Evolutionary conservation across 2,113 vertebrate genomes (phyloP).

Genomic region (Dipodomys spectabilis): DNA sequence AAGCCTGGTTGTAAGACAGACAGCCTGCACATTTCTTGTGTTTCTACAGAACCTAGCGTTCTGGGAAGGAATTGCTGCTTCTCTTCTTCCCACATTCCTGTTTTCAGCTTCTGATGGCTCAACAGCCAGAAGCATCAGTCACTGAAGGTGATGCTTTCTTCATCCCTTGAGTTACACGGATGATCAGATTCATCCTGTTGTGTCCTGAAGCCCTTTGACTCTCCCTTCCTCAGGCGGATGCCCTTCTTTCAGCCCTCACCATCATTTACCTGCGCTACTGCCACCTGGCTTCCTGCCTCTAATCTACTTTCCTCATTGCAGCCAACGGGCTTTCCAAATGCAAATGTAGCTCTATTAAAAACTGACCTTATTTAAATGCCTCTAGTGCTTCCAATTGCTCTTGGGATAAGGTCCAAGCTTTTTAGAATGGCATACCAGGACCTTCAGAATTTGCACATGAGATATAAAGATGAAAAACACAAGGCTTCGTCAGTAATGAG

Average conservation of each 20-base stretch:
- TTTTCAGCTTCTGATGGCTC: neutral
- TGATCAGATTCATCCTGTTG: neutral
- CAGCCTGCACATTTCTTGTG: neutral
- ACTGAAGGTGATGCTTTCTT: neutral
- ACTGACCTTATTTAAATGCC: slow-evolving; percentile 79
- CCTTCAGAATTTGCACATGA: slow-evolving; percentile 64
- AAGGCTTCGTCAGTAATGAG: neutral
- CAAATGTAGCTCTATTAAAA: slow-evolving; percentile 81
- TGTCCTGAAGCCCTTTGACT: neutral
- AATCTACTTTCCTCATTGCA: slow-evolving; percentile 76
- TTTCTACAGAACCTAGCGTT: slow-evolving; percentile 11
- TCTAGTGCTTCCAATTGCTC: slow-evolving; percentile 73
- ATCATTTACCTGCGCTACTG: slow-evolving; percentile 12
- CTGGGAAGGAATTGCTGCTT: neutral
- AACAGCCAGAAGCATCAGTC: neutral
- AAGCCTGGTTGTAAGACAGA: slow-evolving; percentile 20
- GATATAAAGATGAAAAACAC: slow-evolving; percentile 59
- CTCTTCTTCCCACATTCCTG: neutral
- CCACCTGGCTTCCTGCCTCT: slow-evolving; percentile 76
- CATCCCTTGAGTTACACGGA: neutral
- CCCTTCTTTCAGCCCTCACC: slow-evolving; percentile 18
- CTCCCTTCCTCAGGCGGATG: neutral
- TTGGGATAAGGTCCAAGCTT: slow-evolving; percentile 74
- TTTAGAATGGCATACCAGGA: slow-evolving; percentile 53
- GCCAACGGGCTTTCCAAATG: slow-evolving; percentile 81